phyloP scores from a whole-genome alignment of 1,140 invertebrate genomes.

The Caenorhabditis briggsae region DNA sequence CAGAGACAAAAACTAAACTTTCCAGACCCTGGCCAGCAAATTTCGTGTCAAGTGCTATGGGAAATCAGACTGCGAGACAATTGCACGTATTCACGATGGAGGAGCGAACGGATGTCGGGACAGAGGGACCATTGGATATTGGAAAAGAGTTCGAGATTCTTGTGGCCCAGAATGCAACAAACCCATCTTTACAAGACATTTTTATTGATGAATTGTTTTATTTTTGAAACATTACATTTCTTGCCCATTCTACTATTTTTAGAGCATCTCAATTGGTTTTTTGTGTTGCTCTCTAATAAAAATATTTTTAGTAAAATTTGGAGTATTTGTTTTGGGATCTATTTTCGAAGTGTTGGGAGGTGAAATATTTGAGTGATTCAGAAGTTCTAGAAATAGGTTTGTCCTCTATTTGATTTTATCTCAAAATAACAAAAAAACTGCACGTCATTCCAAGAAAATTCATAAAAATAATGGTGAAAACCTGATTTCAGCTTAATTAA shows the following conservation, averaged over 20 bases:
- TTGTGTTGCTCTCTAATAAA: conserved; percentile 29
- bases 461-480: no score
- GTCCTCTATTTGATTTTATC: no score
- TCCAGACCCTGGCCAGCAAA: conserved; percentile 73
- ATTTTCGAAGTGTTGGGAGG: neutral
- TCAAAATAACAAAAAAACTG: no score
- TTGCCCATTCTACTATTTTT: neutral
- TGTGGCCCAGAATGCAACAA: conserved; percentile 62
- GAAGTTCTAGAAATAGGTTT: no score
- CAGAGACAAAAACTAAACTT: neutral
- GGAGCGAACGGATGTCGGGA: conserved; percentile 78
- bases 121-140: conserved; percentile 75
- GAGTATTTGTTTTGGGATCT: neutral
- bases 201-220: neutral
- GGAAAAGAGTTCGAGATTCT: conserved; percentile 71
- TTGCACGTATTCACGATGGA: conserved; percentile 79
- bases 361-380: neutral
- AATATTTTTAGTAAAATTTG: neutral
- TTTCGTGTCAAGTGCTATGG: conserved; percentile 77
- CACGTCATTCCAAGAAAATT: no score
- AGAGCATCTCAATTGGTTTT: conserved; percentile 15
- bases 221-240: neutral
- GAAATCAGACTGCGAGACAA: conserved; percentile 77
- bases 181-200: conserved; percentile 56
- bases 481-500: no score